These are phyloP conservation scores for Myxocyprinus asiaticus DNA, from an alignment of 2,113 vertebrate species.

Conservation along the genomic window DNA sequence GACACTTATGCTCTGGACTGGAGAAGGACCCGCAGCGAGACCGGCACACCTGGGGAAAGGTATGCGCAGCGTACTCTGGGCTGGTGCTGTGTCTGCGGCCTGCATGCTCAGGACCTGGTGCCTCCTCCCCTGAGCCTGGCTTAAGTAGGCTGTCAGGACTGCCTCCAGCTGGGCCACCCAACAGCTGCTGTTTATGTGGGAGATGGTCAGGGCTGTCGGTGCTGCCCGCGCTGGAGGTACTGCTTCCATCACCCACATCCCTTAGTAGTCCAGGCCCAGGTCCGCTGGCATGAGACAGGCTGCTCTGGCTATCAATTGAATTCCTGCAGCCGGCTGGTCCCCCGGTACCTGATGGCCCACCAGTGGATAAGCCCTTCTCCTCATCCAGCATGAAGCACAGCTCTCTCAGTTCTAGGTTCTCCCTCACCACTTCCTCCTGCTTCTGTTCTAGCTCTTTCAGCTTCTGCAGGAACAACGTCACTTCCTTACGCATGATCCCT, in stretches of 20 bases:
- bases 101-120: constrained; percentile 75
- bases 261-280: constrained; percentile 75
- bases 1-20: constrained; percentile 77
- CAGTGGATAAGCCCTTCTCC: constrained; percentile 74
- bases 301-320: constrained; percentile 90
- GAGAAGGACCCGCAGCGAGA: constrained; percentile 72
- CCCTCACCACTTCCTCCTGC: constrained; percentile 89
- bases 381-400: constrained; percentile 92
- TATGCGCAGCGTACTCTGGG: constrained; percentile 79
- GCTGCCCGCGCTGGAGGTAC: constrained; percentile 91
- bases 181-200: constrained; percentile 81
- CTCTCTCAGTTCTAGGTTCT: constrained; percentile 94
- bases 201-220: constrained; percentile 89
- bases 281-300: constrained; percentile 79
- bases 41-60: constrained; percentile 70
- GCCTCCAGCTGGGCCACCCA: constrained; percentile 74
- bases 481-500: constrained; percentile 91
- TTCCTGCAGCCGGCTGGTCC: constrained; percentile 78
- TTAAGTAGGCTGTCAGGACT: constrained; percentile 82
- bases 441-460: constrained; percentile 90
- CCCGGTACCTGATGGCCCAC: constrained; percentile 32
- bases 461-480: constrained; percentile 91
- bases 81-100: constrained; percentile 84
- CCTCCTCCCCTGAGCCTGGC: constrained; percentile 61
- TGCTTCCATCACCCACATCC: constrained; percentile 93